These are phyloP conservation scores for Eulemur macaco DNA, from an alignment of 2,113 vertebrate genomes.

Conservation along the genomic window DNA sequence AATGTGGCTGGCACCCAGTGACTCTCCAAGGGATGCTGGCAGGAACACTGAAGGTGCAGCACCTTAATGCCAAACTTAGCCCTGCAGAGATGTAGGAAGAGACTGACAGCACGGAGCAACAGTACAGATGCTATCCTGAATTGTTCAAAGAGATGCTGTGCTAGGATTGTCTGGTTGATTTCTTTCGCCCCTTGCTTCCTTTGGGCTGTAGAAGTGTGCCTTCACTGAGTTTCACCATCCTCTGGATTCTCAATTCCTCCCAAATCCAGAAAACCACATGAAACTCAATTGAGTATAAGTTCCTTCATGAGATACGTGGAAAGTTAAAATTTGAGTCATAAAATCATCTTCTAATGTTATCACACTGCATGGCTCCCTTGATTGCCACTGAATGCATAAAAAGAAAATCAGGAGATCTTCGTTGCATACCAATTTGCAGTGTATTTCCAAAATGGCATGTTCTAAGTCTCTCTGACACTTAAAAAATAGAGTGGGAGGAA, in stretches of 20 bases:
- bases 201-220: neutral
- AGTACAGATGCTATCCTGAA: neutral
- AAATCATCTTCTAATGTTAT: neutral
- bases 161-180: neutral
- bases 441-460: neutral
- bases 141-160: neutral
- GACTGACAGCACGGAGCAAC: neutral
- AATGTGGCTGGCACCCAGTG: neutral
- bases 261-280: neutral
- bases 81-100: neutral
- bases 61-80: neutral
- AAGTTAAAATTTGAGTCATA: slow-evolving; percentile 16
- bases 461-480: neutral
- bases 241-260: neutral
- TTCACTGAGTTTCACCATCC: neutral
- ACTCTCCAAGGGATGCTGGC: neutral
- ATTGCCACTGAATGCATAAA: neutral
- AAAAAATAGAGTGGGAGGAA: neutral
- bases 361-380: neutral
- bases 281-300: neutral
- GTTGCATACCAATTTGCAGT: neutral
- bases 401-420: neutral
- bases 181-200: neutral
- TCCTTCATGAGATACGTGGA: neutral
- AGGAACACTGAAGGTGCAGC: neutral